Percentiles rank a stretch among this genome's conserved stretches.
Evolutionary conservation across 2,113 vertebrate genomes (phyloP).

Genomic region (Hippocampus mohnikei): DNA sequence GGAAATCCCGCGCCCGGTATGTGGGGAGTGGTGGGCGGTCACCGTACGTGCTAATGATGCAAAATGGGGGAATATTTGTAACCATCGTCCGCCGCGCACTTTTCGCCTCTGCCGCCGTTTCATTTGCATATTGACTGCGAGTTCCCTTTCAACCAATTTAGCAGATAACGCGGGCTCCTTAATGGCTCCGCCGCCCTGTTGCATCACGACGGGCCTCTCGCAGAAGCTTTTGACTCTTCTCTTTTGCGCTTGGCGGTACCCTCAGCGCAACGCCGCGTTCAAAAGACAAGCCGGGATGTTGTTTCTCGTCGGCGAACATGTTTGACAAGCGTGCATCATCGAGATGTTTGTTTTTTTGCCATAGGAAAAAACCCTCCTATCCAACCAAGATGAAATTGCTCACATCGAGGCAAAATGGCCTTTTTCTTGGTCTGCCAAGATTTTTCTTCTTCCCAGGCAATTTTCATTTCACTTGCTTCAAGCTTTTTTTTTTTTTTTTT

Average conservation of each 20-base stretch:
- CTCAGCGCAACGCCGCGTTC: not conserved
- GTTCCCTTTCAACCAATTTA: not conserved
- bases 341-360: too few species aligned
- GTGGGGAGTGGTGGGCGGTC: too few species aligned
- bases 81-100: not conserved
- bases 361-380: too few species aligned
- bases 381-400: too few species aligned
- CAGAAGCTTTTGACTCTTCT: not conserved
- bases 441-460: not conserved
- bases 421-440: not conserved
- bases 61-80: too few species aligned
- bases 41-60: too few species aligned
- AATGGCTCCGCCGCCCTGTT: not conserved
- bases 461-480: not conserved
- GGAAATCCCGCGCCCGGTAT: too few species aligned
- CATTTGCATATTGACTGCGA: not conserved
- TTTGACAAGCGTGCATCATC: not conserved
- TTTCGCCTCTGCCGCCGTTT: not conserved
- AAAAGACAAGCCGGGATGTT: not conserved
- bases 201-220: not conserved
- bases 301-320: not conserved
- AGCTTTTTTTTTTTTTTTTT: too few species aligned
- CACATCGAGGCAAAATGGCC: too few species aligned
- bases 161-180: not conserved
- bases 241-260: not conserved